phyloP scores from a whole-genome alignment of 2,888 invertebrate species.

The Yponomeuta plumbellus region DNA sequence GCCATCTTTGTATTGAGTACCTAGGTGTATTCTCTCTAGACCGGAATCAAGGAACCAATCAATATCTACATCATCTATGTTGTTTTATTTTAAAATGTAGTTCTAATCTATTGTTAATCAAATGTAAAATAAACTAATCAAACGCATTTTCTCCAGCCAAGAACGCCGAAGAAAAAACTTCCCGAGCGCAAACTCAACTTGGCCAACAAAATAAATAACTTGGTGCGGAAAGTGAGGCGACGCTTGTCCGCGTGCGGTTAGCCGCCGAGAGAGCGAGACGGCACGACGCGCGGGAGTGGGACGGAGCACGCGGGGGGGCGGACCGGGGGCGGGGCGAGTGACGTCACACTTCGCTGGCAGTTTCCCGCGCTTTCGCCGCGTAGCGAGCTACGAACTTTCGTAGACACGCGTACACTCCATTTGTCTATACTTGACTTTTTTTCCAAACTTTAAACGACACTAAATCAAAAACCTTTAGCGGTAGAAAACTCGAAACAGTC shows the following conservation, averaged over 20 bases:
- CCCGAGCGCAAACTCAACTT: constrained; percentile 19
- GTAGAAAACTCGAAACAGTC: constrained; percentile 1
- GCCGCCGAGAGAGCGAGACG: constrained; percentile 49
- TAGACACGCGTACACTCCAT: constrained; percentile 1
- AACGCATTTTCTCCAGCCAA: background rate
- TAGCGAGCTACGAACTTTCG: constrained; percentile 3
- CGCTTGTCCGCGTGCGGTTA: constrained; percentile 54
- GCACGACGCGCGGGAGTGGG: constrained; percentile 20
- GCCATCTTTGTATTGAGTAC: too few species aligned
- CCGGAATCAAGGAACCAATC: too few species aligned
- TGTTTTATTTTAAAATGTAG: too few species aligned
- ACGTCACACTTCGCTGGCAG: constrained; percentile 43
- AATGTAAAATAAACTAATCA: too few species aligned
- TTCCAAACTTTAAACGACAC: too few species aligned
- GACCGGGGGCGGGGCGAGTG: constrained; percentile 47
- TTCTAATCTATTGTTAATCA: too few species aligned
- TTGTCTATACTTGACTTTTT: too few species aligned
- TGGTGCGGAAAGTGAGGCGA: constrained; percentile 10
- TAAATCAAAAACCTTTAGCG: too few species aligned
- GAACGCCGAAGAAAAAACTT: background rate
- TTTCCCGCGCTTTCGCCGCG: constrained; percentile 63
- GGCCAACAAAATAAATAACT: constrained; percentile 19
- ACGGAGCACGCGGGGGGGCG: constrained; percentile 33
- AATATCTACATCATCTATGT: too few species aligned
- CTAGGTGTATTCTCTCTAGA: too few species aligned